Percentiles rank a stretch among this genome's conserved stretches.
Conservation (phyloP, 2,797 vertebrate species). For the Poecilia gillii region DNA sequence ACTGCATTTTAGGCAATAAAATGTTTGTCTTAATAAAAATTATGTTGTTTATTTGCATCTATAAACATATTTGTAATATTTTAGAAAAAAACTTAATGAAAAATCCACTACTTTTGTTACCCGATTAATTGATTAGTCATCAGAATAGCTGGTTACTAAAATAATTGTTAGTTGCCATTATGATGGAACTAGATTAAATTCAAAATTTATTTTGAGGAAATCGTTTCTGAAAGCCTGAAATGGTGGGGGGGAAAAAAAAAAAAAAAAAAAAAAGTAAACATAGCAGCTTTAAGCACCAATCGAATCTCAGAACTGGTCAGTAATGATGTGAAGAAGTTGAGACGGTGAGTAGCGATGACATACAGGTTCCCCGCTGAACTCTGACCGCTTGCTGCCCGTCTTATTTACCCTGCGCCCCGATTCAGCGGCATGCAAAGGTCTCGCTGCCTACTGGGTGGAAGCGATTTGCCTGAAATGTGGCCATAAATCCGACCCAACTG, state of each 20-base stretch:
- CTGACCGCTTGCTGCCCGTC: constrained; percentile 32
- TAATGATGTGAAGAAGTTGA: constrained; percentile 8
- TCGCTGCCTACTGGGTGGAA: constrained; percentile 35
- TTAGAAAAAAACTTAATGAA: too few species aligned
- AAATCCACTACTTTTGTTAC: too few species aligned
- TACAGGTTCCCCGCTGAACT: constrained; percentile 24
- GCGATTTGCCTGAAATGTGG: constrained; percentile 54
- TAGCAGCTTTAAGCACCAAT: not conserved
- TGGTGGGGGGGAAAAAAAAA: not conserved
- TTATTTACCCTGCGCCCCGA: constrained; percentile 34
- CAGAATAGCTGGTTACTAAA: too few species aligned
- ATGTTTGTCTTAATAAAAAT: too few species aligned
- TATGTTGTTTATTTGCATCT: too few species aligned
- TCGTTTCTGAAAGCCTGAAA: not conserved
- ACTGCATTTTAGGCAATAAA: too few species aligned
- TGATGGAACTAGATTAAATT: not conserved
- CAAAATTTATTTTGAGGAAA: not conserved
- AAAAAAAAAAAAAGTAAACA: not conserved
- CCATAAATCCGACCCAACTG: constrained; percentile 49
- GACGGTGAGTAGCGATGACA: constrained; percentile 17
- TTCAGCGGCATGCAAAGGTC: constrained; percentile 53
- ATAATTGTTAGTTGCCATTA: too few species aligned
- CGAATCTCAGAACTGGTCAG: not conserved
- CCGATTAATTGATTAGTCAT: too few species aligned
- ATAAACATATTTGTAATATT: too few species aligned